Percentiles rank a stretch among this genome's conserved stretches.
phyloP scores from a whole-genome alignment of 2,797 vertebrate species.

The Xerus rutilus region DNA sequence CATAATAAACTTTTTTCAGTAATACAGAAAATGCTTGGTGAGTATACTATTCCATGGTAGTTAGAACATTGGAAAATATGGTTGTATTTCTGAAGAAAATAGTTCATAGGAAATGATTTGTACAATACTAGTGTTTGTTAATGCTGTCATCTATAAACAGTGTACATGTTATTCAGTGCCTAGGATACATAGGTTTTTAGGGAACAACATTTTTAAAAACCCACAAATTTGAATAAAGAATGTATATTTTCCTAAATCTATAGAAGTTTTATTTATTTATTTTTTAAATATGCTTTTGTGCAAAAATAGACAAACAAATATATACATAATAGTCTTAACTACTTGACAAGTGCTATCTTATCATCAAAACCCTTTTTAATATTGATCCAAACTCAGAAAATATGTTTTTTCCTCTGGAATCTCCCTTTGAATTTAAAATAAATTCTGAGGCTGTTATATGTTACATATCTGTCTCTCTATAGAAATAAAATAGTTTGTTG shows the following conservation, averaged over 20 bases:
- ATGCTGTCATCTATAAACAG: not conserved
- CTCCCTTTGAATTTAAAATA: not conserved
- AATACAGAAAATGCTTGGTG: not conserved
- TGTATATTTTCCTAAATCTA: not conserved
- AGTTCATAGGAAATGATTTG: conserved; percentile 43
- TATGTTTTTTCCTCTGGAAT: not conserved
- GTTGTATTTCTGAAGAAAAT: not conserved
- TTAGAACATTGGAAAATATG: conserved; percentile 45
- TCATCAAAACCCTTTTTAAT: not conserved
- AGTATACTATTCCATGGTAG: not conserved
- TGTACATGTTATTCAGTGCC: not conserved
- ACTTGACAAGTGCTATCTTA: not conserved
- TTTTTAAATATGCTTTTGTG: conserved; percentile 19
- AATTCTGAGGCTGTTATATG: not conserved
- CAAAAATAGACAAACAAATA: not conserved
- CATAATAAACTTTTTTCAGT: not conserved
- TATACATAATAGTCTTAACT: not conserved
- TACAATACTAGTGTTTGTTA: not conserved
- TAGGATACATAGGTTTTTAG: not conserved
- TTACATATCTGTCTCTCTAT: not conserved
- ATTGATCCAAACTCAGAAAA: not conserved
- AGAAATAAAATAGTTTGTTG: not conserved
- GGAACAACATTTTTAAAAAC: not conserved
- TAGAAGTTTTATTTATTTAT: not conserved
- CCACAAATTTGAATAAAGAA: not conserved